Evolutionary conservation across 2,113 vertebrate species (phyloP), one percentile per base, ranked within the genome.

Genomic region (Chrysemys picta): DNA sequence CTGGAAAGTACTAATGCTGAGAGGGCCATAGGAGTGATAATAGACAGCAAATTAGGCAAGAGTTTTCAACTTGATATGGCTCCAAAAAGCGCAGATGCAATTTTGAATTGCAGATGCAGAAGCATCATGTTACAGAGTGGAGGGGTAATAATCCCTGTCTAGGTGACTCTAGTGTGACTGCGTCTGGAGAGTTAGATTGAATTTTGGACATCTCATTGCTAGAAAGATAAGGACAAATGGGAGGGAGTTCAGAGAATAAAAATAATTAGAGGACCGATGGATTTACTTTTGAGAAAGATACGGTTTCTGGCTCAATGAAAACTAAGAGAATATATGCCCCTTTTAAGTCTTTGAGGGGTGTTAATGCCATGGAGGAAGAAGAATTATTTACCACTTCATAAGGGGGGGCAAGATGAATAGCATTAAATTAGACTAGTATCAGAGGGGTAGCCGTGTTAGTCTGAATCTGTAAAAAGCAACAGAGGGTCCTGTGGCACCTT

Each of bases 401-500:
- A 85, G 90, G 91, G 16, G 54, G 69, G 49, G 11, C 27, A 56
- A 85, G 91, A 82, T n/a, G 31, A 59, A 47, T 76, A 92, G 82
- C 54, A 42, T 95, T 87, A 93, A 94, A 91, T 89, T 72, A 86
- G 54, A 82, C 89, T 91, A n/a, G n/a, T n/a, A n/a, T n/a, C n/a
- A n/a, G n/a, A n/a, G n/a, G n/a, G n/a, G n/a, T n/a, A n/a, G n/a
- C n/a, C n/a, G n/a, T n/a, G n/a, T n/a, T n/a, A n/a, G n/a, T n/a
- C n/a, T n/a, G n/a, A n/a, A n/a, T n/a, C n/a, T n/a, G n/a, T n/a
- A n/a, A n/a, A n/a, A n/a, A n/a, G n/a, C n/a, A n/a, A n/a, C n/a
- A n/a, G n/a, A n/a, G n/a, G n/a, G n/a, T n/a, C n/a, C n/a, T n/a
- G n/a, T n/a, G n/a, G n/a, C n/a, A n/a, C n/a, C n/a, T n/a, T n/a